Evolutionary conservation across 2,797 vertebrate species (phyloP).

Genomic region (Geotria australis): DNA sequence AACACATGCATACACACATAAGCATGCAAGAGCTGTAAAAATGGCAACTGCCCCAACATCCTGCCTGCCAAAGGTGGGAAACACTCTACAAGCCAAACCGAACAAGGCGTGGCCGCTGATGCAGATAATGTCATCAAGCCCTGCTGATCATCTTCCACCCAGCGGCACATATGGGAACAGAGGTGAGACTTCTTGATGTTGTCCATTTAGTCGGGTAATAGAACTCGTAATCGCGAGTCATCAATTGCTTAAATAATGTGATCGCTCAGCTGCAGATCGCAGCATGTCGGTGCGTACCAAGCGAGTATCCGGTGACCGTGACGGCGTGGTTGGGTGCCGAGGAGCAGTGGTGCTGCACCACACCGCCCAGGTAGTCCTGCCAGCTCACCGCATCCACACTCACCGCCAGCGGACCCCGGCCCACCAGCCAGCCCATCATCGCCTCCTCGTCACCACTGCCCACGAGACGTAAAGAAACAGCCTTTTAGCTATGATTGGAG

Average conservation of each 20-base stretch:
- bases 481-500: too few species aligned
- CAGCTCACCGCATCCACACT: slow-evolving; percentile 55
- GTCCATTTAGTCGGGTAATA: too few species aligned
- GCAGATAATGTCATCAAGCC: not conserved
- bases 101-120: too few species aligned
- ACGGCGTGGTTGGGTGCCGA: slow-evolving; percentile 47
- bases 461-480: not conserved
- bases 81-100: too few species aligned
- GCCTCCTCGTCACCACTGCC: slow-evolving; percentile 27
- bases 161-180: not conserved
- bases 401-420: slow-evolving; percentile 31
- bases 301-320: slow-evolving; percentile 22
- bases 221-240: too few species aligned
- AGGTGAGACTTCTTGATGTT: not conserved
- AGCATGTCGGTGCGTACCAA: slow-evolving; percentile 37
- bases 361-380: slow-evolving; percentile 70
- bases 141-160: not conserved
- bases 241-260: not conserved
- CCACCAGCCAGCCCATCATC: slow-evolving; percentile 34
- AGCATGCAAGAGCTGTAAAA: too few species aligned
- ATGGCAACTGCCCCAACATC: too few species aligned
- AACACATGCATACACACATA: too few species aligned
- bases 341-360: slow-evolving; percentile 79
- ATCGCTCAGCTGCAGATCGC: not conserved
- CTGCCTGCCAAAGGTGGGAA: too few species aligned